Conservation (phyloP, 53 echinoderm and acorn worm genomes). For the Apostichopus leukothele region DNA sequence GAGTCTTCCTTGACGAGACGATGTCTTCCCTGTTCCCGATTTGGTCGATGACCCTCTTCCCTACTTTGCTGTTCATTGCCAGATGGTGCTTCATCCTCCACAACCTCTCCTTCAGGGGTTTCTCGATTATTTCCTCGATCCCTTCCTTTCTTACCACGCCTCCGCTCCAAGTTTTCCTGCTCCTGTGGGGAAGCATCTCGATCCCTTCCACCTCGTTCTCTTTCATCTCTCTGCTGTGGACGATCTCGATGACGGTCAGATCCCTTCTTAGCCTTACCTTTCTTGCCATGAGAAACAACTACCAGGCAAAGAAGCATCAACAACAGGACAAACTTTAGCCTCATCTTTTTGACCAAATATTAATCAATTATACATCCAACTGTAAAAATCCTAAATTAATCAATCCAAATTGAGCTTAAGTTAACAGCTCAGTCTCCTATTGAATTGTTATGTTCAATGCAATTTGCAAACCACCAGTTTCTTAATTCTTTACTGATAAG, state of each 20-base stretch:
- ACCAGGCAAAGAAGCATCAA: neutral
- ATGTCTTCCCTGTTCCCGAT: neutral
- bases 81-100: neutral
- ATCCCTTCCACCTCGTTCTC: neutral
- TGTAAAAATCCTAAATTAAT: neutral
- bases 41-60: neutral
- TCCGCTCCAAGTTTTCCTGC: neutral
- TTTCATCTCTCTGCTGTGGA: neutral
- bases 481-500: too few relatives aligned
- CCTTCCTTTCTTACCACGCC: neutral
- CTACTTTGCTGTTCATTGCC: neutral
- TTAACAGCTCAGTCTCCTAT: neutral
- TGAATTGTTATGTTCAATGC: neutral
- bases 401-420: neutral
- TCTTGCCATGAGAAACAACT: neutral
- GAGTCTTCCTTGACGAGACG: constrained; percentile 12
- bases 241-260: neutral
- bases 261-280: neutral
- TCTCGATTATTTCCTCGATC: neutral
- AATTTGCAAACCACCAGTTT: too few relatives aligned
- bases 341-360: neutral
- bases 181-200: neutral
- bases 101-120: neutral
- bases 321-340: neutral
- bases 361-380: neutral